These are phyloP conservation scores for Tachina lurida DNA, from an alignment of 2,888 invertebrate genomes.

Conservation along the genomic window DNA sequence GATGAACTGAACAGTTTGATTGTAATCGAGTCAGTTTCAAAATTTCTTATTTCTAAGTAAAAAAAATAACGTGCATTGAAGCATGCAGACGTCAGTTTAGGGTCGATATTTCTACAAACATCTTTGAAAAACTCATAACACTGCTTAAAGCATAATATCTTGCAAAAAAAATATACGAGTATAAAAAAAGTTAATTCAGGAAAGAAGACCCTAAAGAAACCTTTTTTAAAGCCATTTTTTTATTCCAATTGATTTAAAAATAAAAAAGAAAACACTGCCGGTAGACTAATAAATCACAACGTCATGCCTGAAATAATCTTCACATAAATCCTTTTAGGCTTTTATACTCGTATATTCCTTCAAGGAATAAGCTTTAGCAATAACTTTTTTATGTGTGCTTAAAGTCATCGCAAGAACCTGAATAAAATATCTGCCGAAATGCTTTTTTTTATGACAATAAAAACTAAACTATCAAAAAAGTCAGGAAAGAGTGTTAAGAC, in stretches of 20 bases:
- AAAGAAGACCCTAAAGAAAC: conserved; percentile 22
- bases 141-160: background rate
- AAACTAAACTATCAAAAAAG: background rate
- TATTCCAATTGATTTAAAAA: background rate
- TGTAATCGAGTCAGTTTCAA: too few relatives aligned
- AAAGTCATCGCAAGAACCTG: conserved; percentile 24
- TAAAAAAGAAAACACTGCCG: conserved; percentile 14
- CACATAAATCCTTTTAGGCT: background rate
- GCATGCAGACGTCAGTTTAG: too few relatives aligned
- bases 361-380: conserved; percentile 11
- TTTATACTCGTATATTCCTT: background rate
- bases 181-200: background rate
- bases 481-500: background rate
- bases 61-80: too few relatives aligned
- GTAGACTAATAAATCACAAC: conserved; percentile 37
- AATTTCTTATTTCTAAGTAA: too few relatives aligned
- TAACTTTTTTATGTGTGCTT: background rate
- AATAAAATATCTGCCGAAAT: conserved; percentile 10
- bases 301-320: conserved; percentile 30
- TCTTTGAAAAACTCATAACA: background rate
- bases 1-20: too few relatives aligned
- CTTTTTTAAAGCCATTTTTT: background rate
- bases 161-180: background rate
- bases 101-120: background rate
- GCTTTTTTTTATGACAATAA: conserved; percentile 10